Conservation (phyloP, 2,113 vertebrate species). For the Oriolus oriolus region DNA sequence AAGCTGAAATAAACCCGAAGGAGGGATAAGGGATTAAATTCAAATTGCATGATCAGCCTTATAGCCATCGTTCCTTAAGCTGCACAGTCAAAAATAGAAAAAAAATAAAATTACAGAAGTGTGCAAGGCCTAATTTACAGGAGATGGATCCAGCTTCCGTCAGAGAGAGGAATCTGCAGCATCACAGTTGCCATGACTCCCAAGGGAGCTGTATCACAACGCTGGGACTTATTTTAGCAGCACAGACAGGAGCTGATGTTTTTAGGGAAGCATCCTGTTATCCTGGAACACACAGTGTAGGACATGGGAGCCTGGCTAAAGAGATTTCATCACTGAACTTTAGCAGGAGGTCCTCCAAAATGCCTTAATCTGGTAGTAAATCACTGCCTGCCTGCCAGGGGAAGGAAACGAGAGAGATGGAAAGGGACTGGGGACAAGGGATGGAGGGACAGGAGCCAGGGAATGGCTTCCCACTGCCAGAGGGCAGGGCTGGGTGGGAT, state of each 20-base stretch:
- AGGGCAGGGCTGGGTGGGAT: neutral
- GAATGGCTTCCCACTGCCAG: neutral
- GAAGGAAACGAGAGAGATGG: neutral
- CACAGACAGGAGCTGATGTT: neutral
- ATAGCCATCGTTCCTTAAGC: neutral
- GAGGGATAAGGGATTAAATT: neutral
- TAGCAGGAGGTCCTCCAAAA: neutral
- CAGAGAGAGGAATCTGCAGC: neutral
- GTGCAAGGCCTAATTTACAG: neutral
- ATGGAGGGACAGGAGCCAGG: neutral
- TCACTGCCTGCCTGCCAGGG: neutral
- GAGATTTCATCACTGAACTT: neutral
- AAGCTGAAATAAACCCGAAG: neutral
- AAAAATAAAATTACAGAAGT: neutral
- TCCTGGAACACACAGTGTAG: neutral
- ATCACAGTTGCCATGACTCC: constrained; percentile 34
- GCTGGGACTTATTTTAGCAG: neutral
- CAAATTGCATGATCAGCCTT: neutral
- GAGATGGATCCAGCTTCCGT: neutral
- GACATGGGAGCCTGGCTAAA: neutral
- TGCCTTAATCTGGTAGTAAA: fast-evolving
- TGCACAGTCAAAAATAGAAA: neutral
- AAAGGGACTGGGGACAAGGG: neutral
- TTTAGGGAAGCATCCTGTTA: neutral
- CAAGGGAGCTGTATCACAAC: neutral